Base-by-base conservation (phyloP, 2,888 invertebrate species). In the Drosophila bunnanda region DNA sequence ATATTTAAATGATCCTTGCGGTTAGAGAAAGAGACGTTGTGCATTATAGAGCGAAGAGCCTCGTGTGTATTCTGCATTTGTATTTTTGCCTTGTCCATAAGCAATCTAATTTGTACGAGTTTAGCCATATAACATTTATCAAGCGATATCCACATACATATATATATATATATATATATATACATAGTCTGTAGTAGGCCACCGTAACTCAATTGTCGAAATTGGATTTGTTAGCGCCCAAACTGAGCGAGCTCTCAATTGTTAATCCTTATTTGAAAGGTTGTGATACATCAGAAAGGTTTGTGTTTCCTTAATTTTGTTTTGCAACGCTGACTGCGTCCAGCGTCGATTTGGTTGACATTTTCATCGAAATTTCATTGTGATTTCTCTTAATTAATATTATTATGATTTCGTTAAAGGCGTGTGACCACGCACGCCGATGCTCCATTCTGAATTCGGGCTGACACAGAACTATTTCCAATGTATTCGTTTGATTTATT, bases 41-140 rank as follows among this genome's bases (percentile, higher is more conserved):
- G 72, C 71, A 70, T 75, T 76, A 65, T 55, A 75, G 50, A 68
- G 71, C 58, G 12, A 43, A 41, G 28, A 69, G 44, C 46, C 50
- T 73, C 74, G 50, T 75, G 65, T 78, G 83, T 86, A 88, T 86
- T 80, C 61, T 79, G 85, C 85, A 85, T 85, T 85, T 85, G 85
- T 87, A 89, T 89, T 88, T 82, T 83, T 83, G 89, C 82, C 72
- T 80, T 79, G 67, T 78, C 56, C 34, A 77, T 75, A 75, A 75
- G 80, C 77, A 83, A 81, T 79, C 78, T 68, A 69, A 75, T 65
- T 70, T 76, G 66, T 81, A 82, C 82, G 71, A 81, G 79, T 88
- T 78, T 82, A 89, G 85, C 85, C 85, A 85, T 85, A 76, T 75
- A 65, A 65, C 53, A 61, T 50, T 75, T 75, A 82, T 75, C 60